Percentiles rank a stretch among this genome's conserved stretches.
Conservation (phyloP, 2,888 invertebrate species). For the Gonocerus acuteangulatus region DNA sequence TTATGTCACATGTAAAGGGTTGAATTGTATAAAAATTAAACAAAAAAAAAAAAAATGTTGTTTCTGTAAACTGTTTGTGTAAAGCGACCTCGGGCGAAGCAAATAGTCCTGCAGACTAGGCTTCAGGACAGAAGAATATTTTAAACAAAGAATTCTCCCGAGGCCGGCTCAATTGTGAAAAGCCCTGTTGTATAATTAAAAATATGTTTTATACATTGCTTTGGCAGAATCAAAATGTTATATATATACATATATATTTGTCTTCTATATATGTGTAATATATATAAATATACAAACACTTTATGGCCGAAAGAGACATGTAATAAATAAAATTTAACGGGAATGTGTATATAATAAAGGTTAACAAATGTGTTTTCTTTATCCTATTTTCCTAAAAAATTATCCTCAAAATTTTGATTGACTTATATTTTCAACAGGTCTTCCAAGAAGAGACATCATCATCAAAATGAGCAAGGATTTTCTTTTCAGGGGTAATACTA, state of each 20-base stretch:
- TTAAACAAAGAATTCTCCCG: slow-evolving; percentile 14
- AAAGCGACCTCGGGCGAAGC: slow-evolving; percentile 12
- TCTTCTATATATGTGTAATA: slow-evolving; percentile 25
- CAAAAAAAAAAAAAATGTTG: neutral
- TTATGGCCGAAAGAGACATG: slow-evolving; percentile 31
- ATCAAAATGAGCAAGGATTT: too few relatives aligned
- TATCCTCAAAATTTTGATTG: too few relatives aligned
- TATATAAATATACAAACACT: slow-evolving; percentile 28
- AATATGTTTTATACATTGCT: slow-evolving; percentile 36
- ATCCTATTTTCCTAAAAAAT: neutral
- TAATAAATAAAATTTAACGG: slow-evolving; percentile 33
- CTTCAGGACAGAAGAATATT: slow-evolving; percentile 5
- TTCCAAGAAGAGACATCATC: too few relatives aligned
- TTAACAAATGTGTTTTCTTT: slow-evolving; percentile 24
- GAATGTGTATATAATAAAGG: slow-evolving; percentile 34
- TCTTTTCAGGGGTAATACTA: too few relatives aligned
- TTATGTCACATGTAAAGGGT: slow-evolving; percentile 9
- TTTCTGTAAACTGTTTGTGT: slow-evolving; percentile 2
- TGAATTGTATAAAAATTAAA: slow-evolving; percentile 7
- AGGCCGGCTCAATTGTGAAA: slow-evolving; percentile 25
- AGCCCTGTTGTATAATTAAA: slow-evolving; percentile 30
- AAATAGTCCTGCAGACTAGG: neutral
- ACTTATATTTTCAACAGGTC: too few relatives aligned
- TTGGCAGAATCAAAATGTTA: slow-evolving; percentile 32
- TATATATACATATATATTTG: slow-evolving; percentile 13